phyloP scores from a whole-genome alignment of 2,797 vertebrate species.

The Euthynnus affinis region DNA sequence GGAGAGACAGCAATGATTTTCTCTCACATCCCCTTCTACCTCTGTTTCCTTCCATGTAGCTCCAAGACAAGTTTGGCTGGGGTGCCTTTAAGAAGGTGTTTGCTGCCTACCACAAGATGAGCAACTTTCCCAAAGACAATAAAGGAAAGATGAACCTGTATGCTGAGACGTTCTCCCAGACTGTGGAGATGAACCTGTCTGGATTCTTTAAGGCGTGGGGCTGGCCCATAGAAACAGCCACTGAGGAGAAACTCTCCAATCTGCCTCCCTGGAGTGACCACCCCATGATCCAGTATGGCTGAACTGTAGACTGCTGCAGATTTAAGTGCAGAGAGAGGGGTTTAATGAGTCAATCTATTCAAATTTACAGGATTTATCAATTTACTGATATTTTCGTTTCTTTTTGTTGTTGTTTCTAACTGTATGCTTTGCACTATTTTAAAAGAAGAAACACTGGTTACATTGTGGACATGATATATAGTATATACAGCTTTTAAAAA shows the following conservation, averaged over 20 bases:
- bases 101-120: constrained; percentile 81
- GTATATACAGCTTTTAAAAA: too few species aligned
- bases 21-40: neutral
- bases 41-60: constrained; percentile 64
- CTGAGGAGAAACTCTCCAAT: constrained; percentile 80
- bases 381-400: too few species aligned
- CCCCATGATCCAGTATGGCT: constrained; percentile 81
- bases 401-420: too few species aligned
- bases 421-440: too few species aligned
- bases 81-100: constrained; percentile 87
- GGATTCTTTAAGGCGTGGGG: constrained; percentile 90
- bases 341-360: too few species aligned
- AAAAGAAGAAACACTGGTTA: too few species aligned
- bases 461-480: too few species aligned
- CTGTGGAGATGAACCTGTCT: constrained; percentile 84
- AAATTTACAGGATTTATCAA: too few species aligned
- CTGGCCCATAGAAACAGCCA: constrained; percentile 85
- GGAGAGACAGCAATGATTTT: neutral
- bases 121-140: constrained; percentile 77
- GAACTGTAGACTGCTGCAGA: constrained; percentile 20
- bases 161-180: constrained; percentile 86
- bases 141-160: constrained; percentile 88
- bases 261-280: constrained; percentile 87
- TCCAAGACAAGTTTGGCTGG: constrained; percentile 90
- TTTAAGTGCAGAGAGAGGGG: neutral